Conservation (phyloP, 2,797 vertebrate species). For the Natrix natrix region DNA sequence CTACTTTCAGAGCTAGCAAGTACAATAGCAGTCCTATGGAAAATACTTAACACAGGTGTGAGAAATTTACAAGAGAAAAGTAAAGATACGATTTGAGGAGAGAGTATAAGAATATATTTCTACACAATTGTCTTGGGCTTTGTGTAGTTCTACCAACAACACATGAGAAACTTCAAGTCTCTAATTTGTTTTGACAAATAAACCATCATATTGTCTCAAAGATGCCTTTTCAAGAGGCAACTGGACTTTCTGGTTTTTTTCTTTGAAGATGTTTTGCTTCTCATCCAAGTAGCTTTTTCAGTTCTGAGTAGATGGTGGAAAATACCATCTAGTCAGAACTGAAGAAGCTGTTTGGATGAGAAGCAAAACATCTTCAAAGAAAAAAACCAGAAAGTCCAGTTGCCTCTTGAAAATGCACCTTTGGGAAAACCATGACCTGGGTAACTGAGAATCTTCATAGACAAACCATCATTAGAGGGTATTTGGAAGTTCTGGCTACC, state of each 20-base stretch:
- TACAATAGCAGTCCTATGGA: background rate
- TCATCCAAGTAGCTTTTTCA: too few relatives aligned
- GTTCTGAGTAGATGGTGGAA: too few relatives aligned
- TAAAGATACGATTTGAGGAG: background rate
- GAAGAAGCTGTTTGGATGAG: too few relatives aligned
- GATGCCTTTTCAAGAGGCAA: too few relatives aligned
- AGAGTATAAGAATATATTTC: background rate
- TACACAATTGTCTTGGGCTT: background rate
- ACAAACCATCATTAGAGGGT: background rate
- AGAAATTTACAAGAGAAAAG: background rate
- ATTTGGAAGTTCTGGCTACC: background rate
- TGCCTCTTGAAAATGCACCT: too few relatives aligned
- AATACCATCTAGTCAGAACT: too few relatives aligned
- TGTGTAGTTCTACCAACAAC: background rate
- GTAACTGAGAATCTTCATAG: too few relatives aligned
- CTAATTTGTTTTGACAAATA: background rate
- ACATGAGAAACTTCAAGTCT: background rate
- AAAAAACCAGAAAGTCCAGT: too few relatives aligned
- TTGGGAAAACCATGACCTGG: too few relatives aligned
- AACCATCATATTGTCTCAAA: background rate
- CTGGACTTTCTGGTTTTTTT: too few relatives aligned
- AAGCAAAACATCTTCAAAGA: too few relatives aligned
- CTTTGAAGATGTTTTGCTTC: too few relatives aligned
- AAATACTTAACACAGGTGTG: background rate
- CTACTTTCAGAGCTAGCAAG: conserved; percentile 31